Evolutionary conservation across 2,113 vertebrate species (phyloP).

Genomic region (Beaufortia kweichowensis): DNA sequence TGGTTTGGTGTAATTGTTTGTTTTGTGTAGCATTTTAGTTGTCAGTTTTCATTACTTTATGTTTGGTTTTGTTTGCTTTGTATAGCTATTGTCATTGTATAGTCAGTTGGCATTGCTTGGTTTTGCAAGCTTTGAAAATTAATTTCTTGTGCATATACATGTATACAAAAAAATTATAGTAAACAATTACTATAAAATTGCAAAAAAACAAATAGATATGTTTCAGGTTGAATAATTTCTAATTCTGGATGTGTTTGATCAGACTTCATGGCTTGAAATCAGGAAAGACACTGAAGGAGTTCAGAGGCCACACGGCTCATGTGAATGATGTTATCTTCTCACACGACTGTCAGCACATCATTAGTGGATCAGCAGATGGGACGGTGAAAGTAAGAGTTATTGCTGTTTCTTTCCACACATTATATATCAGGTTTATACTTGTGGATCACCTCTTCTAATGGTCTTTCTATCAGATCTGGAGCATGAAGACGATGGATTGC

Average conservation of each 20-base stretch:
- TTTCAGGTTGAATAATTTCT: not conserved
- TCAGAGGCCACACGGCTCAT: conserved; percentile 91
- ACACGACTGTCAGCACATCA: conserved; percentile 90
- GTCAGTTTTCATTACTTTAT: too few relatives aligned
- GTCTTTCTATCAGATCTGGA: conserved; percentile 83
- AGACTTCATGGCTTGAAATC: conserved; percentile 97
- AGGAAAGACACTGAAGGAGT: conserved; percentile 94
- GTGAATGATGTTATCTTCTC: conserved; percentile 95
- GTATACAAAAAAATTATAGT: too few relatives aligned
- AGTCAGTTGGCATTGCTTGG: too few relatives aligned
- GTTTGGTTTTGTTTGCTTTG: too few relatives aligned
- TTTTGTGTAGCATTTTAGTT: too few relatives aligned
- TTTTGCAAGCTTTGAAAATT: too few relatives aligned
- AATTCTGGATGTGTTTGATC: conserved; percentile 17
- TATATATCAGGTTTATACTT: not conserved
- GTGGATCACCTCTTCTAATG: not conserved
- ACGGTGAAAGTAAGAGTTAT: conserved; percentile 87
- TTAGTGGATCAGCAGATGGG: conserved; percentile 95
- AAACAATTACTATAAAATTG: too few relatives aligned
- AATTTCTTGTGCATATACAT: too few relatives aligned
- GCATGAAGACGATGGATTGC: conserved; percentile 93
- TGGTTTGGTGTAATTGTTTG: too few relatives aligned
- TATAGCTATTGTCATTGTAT: too few relatives aligned
- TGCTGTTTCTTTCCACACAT: not conserved
- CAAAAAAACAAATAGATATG: not conserved